Evolutionary conservation across 2,113 vertebrate genomes (phyloP).

Genomic region (Campylorhamphus procurvoides): DNA sequence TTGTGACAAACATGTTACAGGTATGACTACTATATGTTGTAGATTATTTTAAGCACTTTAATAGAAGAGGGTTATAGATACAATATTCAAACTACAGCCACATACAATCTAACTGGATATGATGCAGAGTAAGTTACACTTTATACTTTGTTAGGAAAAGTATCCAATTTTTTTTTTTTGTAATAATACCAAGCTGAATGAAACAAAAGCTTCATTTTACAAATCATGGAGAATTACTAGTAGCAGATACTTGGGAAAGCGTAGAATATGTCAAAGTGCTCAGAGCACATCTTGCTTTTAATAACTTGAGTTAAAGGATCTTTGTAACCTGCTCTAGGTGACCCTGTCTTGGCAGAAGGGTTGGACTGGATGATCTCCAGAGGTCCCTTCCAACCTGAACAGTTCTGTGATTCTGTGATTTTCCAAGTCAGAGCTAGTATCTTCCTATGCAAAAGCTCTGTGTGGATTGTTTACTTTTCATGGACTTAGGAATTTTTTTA

Average conservation of each 20-base stretch:
- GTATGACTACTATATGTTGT: neutral
- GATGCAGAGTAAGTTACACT: neutral
- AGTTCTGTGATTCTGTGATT: neutral
- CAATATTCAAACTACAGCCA: neutral
- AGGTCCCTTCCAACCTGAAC: neutral
- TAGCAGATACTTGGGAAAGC: neutral
- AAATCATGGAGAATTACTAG: neutral
- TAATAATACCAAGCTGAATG: neutral
- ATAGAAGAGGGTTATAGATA: neutral
- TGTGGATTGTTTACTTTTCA: neutral
- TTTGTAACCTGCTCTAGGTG: neutral
- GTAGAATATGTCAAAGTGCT: neutral
- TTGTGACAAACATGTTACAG: neutral
- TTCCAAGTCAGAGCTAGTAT: neutral
- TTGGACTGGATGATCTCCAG: neutral
- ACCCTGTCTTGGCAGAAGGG: neutral
- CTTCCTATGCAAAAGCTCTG: neutral
- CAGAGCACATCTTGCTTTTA: neutral
- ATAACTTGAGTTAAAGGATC: neutral
- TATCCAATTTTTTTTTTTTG: neutral
- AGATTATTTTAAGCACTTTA: neutral
- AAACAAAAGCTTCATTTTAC: neutral
- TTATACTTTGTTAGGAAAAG: neutral
- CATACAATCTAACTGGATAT: neutral
- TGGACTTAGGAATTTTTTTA: neutral